Evolutionary conservation across 2,888 invertebrate genomes (phyloP).

Genomic region (Hipparchia sbordonii): DNA sequence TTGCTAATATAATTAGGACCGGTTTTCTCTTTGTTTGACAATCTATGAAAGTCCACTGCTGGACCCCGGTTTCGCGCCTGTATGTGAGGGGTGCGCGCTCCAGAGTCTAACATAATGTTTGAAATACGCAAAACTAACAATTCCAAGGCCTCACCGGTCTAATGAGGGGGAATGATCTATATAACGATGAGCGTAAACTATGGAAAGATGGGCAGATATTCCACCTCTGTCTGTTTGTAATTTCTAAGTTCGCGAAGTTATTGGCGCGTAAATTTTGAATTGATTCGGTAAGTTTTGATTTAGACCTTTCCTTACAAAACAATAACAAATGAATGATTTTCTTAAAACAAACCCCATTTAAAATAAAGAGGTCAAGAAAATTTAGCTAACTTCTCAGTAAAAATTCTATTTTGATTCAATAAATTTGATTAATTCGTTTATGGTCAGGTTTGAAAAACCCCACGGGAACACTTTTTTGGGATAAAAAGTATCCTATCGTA

Average conservation of each 20-base stretch:
- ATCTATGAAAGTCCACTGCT: too few relatives aligned
- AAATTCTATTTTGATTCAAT: too few relatives aligned
- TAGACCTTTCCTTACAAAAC: neutral
- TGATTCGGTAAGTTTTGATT: neutral
- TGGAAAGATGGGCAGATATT: neutral
- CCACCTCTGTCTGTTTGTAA: constrained; percentile 1
- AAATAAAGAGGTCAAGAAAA: neutral
- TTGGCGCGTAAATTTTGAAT: neutral
- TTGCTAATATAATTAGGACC: too few relatives aligned
- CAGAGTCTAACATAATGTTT: neutral
- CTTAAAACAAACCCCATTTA: neutral
- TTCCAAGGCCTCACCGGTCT: neutral
- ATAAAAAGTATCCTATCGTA: too few relatives aligned
- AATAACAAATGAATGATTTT: neutral
- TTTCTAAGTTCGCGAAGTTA: constrained; percentile 6
- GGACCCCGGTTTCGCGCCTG: too few relatives aligned
- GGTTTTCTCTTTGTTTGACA: too few relatives aligned
- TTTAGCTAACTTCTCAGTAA: neutral
- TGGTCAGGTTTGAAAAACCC: too few relatives aligned
- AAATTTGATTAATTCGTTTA: too few relatives aligned
- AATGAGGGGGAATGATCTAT: neutral
- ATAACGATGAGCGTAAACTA: neutral
- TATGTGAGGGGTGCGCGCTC: too few relatives aligned
- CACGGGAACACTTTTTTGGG: too few relatives aligned
- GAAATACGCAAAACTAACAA: neutral